A percentile compares a stretch with the other conserved stretches of the same genome.
These are phyloP conservation scores for Oscheius sp. DNA, from an alignment of 2,888 invertebrate genomes.

Conservation along the genomic window DNA sequence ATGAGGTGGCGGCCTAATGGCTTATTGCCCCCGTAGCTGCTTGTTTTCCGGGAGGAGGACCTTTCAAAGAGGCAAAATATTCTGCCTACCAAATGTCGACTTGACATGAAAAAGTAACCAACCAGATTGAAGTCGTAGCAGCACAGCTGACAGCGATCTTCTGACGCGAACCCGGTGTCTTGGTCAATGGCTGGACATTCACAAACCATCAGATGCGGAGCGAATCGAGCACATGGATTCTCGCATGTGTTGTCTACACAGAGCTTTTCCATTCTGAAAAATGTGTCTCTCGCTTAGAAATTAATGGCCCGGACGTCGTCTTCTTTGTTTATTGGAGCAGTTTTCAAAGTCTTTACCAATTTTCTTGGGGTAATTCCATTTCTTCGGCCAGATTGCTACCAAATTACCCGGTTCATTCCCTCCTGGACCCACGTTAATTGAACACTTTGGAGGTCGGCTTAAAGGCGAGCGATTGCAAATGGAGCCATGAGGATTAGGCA, in stretches of 20 bases:
- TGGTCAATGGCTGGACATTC: constrained; percentile 72
- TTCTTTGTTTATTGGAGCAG: no score
- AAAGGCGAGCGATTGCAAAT: constrained; percentile 23
- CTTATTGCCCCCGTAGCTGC: constrained; percentile 29
- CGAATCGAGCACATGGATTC: constrained; percentile 71
- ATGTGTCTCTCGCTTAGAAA: no score
- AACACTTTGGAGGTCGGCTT: constrained; percentile 33
- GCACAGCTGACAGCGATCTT: constrained; percentile 73
- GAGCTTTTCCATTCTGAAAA: constrained; percentile 70
- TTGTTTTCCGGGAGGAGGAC: constrained; percentile 23
- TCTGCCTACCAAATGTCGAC: constrained; percentile 6
- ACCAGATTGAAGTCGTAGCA: constrained; percentile 72
- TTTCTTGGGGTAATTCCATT: neutral
- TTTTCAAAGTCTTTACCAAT: neutral
- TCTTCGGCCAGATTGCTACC: neutral
- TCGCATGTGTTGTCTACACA: constrained; percentile 73
- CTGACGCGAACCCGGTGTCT: constrained; percentile 72
- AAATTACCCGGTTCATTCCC: neutral
- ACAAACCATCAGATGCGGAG: constrained; percentile 73
- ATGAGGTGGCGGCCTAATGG: constrained; percentile 35
- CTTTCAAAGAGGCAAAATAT: constrained; percentile 16
- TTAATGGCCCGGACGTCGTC: no score
- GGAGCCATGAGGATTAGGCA: constrained; percentile 28
- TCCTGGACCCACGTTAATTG: constrained; percentile 25
- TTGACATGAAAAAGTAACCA: constrained; percentile 34